A percentile compares a stretch with the other conserved stretches of the same genome.
Evolutionary conservation across 2,797 vertebrate species (phyloP).

Genomic region (Sorex maritimensis): DNA sequence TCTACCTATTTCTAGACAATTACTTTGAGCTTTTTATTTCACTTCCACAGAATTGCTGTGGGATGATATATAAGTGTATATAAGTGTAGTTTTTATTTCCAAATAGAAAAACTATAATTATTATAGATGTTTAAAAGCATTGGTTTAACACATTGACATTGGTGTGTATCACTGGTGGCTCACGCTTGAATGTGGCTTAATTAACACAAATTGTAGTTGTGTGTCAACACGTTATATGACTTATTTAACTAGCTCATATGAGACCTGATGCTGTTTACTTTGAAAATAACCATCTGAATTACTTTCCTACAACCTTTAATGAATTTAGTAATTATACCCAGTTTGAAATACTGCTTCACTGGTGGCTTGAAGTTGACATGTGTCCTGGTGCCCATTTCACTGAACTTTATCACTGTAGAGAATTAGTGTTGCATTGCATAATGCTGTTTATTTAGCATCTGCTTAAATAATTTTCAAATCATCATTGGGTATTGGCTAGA

Average conservation of each 20-base stretch:
- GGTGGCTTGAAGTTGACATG: background rate
- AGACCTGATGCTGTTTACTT: background rate
- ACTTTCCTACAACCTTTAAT: background rate
- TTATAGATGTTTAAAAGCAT: constrained; percentile 61
- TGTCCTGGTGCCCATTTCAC: background rate
- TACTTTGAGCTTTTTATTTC: constrained; percentile 52
- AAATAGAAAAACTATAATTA: constrained; percentile 31
- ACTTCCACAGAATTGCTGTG: background rate
- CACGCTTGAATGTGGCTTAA: too few species aligned
- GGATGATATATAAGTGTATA: background rate
- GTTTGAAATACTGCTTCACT: background rate
- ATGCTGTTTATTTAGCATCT: constrained; percentile 51
- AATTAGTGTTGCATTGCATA: background rate
- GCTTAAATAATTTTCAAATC: constrained; percentile 79
- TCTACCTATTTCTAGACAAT: constrained; percentile 43
- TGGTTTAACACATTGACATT: background rate
- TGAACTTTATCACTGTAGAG: background rate
- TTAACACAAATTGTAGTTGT: too few species aligned
- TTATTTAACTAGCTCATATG: background rate
- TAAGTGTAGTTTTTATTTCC: background rate
- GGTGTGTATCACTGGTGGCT: too few species aligned
- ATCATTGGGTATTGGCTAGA: constrained; percentile 56
- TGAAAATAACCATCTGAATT: constrained; percentile 43
- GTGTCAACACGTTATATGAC: background rate
- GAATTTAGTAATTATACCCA: constrained; percentile 1